Base-by-base conservation (phyloP, 1,140 invertebrate species). In the Drosophila nebulosa region DNA sequence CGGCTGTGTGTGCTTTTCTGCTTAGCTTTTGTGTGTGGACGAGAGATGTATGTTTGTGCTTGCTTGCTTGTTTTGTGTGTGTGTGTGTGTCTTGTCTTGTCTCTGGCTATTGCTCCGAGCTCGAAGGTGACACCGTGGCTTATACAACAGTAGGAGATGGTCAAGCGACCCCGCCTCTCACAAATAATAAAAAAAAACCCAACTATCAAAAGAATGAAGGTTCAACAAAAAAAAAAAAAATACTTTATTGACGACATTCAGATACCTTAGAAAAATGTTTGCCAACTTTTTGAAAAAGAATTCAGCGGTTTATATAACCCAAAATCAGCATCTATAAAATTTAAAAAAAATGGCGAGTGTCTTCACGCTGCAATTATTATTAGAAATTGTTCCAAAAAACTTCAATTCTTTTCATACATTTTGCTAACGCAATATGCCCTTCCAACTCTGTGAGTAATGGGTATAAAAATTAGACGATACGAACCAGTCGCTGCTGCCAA, bases 71-170 rank as follows among this genome's bases (percentile, higher is more conserved):
- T n/a, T 68, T 36, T 51, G 53, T 52, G 4, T 52, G 12, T 78
- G 42, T 64, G 55, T 70, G 62, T 59, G 67, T 85, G 69, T 71
- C 59, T 84, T 89, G 74, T 80, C 74, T 78, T 79, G 74, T 74
- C 77, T 80, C 69, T 86, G 80, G 86, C 80, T 84, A 53, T 64
- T 75, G 72, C 68, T 68, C 62, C 66, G 27, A 36, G 79, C 74
- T 81, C 84, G 85, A 89, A 89, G 81, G 79, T 90, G 84, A 89
- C 85, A 89, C 84, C 85, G 83, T 88, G 60, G 70, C 78, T 76
- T 66, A 89, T 65, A 84, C 79, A 89, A 85, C 81, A 71, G 67
- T 55, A 67, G 72, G 65, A 72, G 74, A 59, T 76, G 73, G 72
- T 76, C 73, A 76, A 75, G 75, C 75, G 68, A 66, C 74, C 74